A percentile compares a stretch with the other conserved stretches of the same genome.
Evolutionary conservation across 2,888 invertebrate genomes (phyloP).

Genomic region (Hyposoter dolosus): DNA sequence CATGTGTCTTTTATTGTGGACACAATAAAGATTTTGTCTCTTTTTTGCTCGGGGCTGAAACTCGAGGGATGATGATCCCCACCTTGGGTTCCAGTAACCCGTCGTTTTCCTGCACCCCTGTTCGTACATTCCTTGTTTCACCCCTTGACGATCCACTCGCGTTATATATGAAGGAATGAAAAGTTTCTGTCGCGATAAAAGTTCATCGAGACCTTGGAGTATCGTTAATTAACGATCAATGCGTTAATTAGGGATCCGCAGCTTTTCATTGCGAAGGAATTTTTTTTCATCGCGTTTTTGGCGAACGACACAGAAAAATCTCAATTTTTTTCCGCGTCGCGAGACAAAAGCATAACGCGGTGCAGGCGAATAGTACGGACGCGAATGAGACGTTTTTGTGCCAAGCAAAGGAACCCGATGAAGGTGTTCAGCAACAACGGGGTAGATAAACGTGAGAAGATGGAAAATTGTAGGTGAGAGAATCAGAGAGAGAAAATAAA

Average conservation of each 20-base stretch:
- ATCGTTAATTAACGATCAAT: background rate
- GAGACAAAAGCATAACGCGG: background rate
- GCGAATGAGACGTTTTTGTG: background rate
- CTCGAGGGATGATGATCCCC: constrained; percentile 31
- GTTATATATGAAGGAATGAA: background rate
- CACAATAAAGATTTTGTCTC: background rate
- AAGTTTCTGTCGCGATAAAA: too few relatives aligned
- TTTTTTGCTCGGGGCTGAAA: constrained; percentile 13
- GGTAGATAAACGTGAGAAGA: constrained; percentile 26
- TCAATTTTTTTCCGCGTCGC: background rate
- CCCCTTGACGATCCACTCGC: constrained; percentile 70
- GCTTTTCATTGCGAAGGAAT: too few relatives aligned
- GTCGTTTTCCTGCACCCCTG: constrained; percentile 73
- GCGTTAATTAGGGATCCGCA: background rate
- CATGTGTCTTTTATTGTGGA: background rate
- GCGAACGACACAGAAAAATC: too few relatives aligned
- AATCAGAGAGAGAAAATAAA: background rate
- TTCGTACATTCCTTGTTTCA: constrained; percentile 75
- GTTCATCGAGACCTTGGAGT: too few relatives aligned
- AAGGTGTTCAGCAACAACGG: background rate
- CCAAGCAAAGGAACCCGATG: background rate
- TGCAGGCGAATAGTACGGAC: background rate
- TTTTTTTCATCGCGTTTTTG: too few relatives aligned
- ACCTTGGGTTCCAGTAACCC: constrained; percentile 63
- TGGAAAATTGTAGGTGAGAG: background rate